Evolutionary conservation across 2,797 vertebrate genomes (phyloP).

Genomic region (Diglossa cyanea): DNA sequence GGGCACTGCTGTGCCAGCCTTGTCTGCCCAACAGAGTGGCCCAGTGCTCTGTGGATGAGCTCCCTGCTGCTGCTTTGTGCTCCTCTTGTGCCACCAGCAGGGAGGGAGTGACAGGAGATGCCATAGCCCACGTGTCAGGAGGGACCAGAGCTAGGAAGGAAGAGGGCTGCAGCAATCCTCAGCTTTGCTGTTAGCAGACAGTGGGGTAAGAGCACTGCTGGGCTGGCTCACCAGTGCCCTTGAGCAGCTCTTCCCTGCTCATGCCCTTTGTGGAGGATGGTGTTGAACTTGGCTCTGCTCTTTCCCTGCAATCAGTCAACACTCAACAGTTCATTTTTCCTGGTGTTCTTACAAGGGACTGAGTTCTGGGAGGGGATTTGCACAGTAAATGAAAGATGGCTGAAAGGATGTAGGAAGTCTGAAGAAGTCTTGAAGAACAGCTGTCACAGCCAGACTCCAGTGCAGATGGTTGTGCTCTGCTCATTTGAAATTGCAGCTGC

Average conservation of each 20-base stretch:
- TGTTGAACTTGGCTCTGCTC: not conserved
- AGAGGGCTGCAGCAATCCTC: not conserved
- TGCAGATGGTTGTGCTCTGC: not conserved
- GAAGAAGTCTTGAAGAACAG: not conserved
- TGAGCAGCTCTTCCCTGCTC: not conserved
- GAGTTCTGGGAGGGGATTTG: not conserved
- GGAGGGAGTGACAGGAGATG: not conserved
- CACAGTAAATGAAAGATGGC: not conserved
- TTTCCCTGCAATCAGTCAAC: accelerated
- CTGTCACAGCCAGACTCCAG: not conserved
- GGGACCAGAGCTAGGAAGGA: not conserved
- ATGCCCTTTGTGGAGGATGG: accelerated
- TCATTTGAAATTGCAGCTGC: not conserved
- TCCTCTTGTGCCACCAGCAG: no score
- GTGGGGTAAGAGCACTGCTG: not conserved
- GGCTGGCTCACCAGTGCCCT: not conserved
- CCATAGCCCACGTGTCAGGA: accelerated
- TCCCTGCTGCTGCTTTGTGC: not conserved
- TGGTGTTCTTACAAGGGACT: not conserved
- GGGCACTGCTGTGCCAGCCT: not conserved
- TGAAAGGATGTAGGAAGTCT: not conserved
- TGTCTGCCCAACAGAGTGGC: not conserved
- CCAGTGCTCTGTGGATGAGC: not conserved
- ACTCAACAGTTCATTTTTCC: not conserved
- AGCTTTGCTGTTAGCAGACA: not conserved